Conservation (phyloP, 1,140 invertebrate genomes). For the Bombus difficillimus region DNA sequence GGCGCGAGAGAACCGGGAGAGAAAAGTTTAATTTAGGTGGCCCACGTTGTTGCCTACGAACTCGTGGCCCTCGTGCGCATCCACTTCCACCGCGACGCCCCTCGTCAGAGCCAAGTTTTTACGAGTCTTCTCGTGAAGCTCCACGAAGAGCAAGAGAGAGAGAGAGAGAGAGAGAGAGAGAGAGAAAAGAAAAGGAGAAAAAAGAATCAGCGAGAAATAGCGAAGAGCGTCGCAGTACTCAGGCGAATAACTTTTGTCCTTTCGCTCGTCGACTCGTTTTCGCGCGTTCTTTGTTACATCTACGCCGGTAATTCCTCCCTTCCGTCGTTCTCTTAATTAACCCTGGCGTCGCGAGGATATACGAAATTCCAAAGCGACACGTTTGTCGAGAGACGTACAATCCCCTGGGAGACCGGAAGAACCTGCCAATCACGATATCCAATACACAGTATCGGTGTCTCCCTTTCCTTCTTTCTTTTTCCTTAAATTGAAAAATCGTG, state of each 20-base stretch:
- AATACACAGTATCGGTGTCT: neutral
- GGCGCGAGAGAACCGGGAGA: constrained; percentile 20
- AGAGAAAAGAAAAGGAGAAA: too few relatives aligned
- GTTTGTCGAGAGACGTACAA: neutral
- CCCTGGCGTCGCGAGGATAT: neutral
- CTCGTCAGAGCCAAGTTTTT: constrained; percentile 45
- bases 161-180: neutral
- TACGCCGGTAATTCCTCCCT: neutral
- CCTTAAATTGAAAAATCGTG: constrained; percentile 72
- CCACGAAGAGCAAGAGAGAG: neutral
- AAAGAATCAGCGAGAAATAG: too few relatives aligned
- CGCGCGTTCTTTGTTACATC: neutral
- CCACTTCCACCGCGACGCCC: constrained; percentile 11
- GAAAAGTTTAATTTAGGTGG: constrained; percentile 75
- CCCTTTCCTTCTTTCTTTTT: neutral
- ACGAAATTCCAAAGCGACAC: neutral
- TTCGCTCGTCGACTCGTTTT: constrained; percentile 12
- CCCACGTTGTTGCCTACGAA: constrained; percentile 47
- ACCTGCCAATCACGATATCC: constrained; percentile 1
- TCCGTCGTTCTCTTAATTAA: constrained; percentile 29
- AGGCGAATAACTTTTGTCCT: constrained; percentile 51
- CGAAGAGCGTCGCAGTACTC: neutral
- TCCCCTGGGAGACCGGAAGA: neutral
- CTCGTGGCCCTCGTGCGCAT: constrained; percentile 37
- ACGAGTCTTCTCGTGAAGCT: constrained; percentile 27